A percentile compares a stretch with the other conserved stretches of the same genome.
These are phyloP conservation scores for Drosophila truncata DNA, from an alignment of 1,140 invertebrate species.

Conservation along the genomic window DNA sequence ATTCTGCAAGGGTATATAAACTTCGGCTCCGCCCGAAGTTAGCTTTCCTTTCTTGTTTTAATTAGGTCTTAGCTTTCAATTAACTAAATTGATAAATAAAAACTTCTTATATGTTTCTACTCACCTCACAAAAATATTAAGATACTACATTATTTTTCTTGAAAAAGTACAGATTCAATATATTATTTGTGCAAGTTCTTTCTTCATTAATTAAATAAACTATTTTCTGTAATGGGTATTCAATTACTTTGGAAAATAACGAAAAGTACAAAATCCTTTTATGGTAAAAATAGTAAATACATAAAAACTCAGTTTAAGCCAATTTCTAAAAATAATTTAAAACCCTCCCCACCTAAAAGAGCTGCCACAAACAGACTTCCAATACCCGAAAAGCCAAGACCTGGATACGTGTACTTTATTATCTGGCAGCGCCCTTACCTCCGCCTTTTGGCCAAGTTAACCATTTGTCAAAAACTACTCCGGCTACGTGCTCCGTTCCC, in stretches of 20 bases:
- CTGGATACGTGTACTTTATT: constrained; percentile 71
- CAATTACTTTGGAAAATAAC: neutral
- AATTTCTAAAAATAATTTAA: neutral
- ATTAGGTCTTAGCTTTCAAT: neutral
- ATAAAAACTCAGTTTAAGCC: too few relatives aligned
- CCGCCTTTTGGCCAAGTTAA: constrained; percentile 9
- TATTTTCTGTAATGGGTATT: neutral
- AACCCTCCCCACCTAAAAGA: neutral
- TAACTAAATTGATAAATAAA: neutral
- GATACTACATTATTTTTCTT: neutral
- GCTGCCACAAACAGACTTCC: constrained; percentile 30
- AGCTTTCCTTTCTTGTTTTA: too few relatives aligned
- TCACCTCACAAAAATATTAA: rapidly evolving
- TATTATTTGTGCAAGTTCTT: neutral
- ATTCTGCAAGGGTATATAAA: too few relatives aligned
- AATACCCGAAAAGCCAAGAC: constrained; percentile 40
- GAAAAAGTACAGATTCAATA: too few relatives aligned
- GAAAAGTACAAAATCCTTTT: too few relatives aligned
- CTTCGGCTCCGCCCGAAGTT: too few relatives aligned
- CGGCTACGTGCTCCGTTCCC: constrained; percentile 33
- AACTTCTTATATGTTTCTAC: neutral
- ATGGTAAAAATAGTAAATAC: too few relatives aligned
- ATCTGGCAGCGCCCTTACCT: constrained; percentile 42
- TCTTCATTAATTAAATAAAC: neutral
- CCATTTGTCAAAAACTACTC: constrained; percentile 52